Evolutionary conservation across 37 sponge, comb jelly and placozoan genomes (phyloP), one percentile per base, ranked within the genome.

Genomic region (Beroe ovata): DNA sequence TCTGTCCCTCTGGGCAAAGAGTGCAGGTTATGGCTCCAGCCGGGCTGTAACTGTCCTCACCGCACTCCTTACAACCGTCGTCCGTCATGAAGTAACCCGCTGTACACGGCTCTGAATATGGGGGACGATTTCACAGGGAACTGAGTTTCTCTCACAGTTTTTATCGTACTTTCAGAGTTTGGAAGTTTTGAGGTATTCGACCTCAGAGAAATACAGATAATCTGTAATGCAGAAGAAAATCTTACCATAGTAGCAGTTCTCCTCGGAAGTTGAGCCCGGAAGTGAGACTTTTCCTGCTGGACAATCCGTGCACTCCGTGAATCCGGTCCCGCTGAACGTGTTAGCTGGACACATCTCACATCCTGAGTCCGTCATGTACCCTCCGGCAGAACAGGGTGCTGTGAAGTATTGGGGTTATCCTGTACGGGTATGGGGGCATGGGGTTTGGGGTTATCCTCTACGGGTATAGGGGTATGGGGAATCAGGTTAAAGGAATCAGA

Each of bases 1-100:
- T 30, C 69, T 32, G 29, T 33, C 16, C 30, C 4, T 1, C 35
- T 34, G 69, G 36, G 36, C 69, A 66, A 66, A 25, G 25, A 18
- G 69, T 66, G 36, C 69, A 66, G 8, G 69, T 34, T 11, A 18
- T 11, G 34, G 69, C 69, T 32, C 69, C 69, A 66, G 1, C 69
- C 18, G 8, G 36, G 34, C 69, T 66, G 35, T 29, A 66, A 66
- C 36, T 32, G 36, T 66, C 30, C 32, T 26, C 35, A 34, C 35
- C 36, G 16, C 69, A 66, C 34, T 66, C 36, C 30, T 32, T 25
- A 18, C 69, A 66, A 14, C 69, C 69, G 34, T 3, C 14, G 2
- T 66, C 69, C 14, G 69, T 66, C 69, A 66, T 66, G 69, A 19
- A 66, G 69, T 32, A 34, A 8, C 69, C 69, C 29, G 69, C 33